Evolutionary conservation across 1,140 invertebrate genomes (phyloP).

Genomic region (Steinernema khuongi): DNA sequence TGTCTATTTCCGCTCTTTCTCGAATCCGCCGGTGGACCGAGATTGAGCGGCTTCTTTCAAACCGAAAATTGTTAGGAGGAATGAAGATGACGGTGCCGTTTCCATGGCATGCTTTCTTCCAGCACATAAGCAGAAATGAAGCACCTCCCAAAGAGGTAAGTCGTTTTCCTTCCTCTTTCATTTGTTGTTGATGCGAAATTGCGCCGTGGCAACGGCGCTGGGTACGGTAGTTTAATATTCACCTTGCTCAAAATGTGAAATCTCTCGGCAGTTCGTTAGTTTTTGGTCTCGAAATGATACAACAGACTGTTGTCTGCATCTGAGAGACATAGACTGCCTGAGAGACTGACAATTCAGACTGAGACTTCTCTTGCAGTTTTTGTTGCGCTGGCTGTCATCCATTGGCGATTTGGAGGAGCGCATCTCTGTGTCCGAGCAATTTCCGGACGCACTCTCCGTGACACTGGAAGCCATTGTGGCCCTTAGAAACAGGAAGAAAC

Average conservation of each 20-base stretch:
- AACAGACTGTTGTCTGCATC: too few relatives aligned
- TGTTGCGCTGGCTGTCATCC: not conserved
- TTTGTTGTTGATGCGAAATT: too few relatives aligned
- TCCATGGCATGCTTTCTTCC: not conserved
- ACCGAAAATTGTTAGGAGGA: not conserved
- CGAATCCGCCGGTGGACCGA: slow-evolving; percentile 1
- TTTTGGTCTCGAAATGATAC: too few relatives aligned
- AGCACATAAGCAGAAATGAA: not conserved
- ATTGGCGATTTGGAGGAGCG: not conserved
- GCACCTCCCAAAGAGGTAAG: not conserved
- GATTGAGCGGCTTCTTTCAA: not conserved
- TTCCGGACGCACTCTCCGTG: not conserved
- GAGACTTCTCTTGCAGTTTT: not conserved
- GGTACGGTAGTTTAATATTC: too few relatives aligned
- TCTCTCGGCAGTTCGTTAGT: too few relatives aligned
- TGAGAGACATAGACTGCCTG: not conserved
- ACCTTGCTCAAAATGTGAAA: too few relatives aligned
- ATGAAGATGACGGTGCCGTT: not conserved
- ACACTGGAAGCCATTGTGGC: not conserved
- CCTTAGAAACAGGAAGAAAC: not conserved
- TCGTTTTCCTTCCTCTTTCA: too few relatives aligned
- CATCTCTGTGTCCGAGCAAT: not conserved
- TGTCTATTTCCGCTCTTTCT: not conserved
- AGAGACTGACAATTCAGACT: not conserved
- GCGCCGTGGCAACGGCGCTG: too few relatives aligned